These are phyloP conservation scores for Steinernema hermaphroditum DNA, from an alignment of 2,888 invertebrate genomes.

Conservation along the genomic window DNA sequence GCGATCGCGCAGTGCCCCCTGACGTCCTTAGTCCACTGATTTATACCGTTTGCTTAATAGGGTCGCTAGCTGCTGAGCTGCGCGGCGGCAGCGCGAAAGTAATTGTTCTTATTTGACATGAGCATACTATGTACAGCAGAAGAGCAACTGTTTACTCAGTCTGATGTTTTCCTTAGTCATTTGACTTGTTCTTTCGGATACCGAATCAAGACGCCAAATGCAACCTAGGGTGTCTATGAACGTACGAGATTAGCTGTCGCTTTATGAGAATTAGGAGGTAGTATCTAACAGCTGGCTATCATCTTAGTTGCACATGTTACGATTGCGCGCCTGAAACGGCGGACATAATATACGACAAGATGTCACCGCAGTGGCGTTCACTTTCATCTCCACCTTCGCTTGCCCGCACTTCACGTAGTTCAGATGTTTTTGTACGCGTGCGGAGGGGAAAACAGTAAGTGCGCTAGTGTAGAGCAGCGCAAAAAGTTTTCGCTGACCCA, in stretches of 20 bases:
- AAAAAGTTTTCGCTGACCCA: slow-evolving; percentile 8
- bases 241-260: not conserved
- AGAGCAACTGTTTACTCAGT: slow-evolving; percentile 8
- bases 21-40: not conserved
- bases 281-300: slow-evolving; percentile 3
- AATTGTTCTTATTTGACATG: slow-evolving; percentile 26
- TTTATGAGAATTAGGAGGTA: not conserved
- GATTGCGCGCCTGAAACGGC: not conserved
- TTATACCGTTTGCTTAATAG: slow-evolving; percentile 13
- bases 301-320: not conserved
- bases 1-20: not conserved
- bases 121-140: slow-evolving; percentile 19
- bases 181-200: not conserved
- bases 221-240: not conserved
- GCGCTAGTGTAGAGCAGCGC: not conserved
- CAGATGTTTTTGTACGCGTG: not conserved
- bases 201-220: not conserved
- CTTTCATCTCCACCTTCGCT: not conserved
- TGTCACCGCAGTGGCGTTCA: slow-evolving; percentile 1
- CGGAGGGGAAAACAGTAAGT: not conserved
- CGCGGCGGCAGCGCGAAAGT: not conserved
- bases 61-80: not conserved
- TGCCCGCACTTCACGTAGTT: slow-evolving; percentile 5
- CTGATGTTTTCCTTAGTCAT: slow-evolving; percentile 8
- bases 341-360: not conserved